These are phyloP conservation scores for Haliclona indistincta DNA, from an alignment of 37 sponge, comb jelly and placozoan species.

Conservation along the genomic window DNA sequence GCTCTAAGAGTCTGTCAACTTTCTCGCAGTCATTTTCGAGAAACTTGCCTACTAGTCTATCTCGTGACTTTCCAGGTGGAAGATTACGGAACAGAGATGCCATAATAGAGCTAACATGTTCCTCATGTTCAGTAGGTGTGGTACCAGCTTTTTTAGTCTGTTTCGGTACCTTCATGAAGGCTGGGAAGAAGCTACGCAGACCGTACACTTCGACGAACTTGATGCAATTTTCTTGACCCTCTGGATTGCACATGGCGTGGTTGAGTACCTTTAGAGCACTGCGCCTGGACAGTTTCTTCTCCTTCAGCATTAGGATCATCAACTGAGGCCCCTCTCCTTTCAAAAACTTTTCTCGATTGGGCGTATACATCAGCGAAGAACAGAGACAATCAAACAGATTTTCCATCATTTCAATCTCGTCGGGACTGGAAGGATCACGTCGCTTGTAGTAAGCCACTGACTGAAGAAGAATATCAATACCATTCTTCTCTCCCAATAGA, in stretches of 20 bases:
- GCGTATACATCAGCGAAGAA: slow-evolving; percentile 75
- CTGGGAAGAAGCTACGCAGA: slow-evolving; percentile 88
- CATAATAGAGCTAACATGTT: slow-evolving; percentile 92
- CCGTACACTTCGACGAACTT: slow-evolving; percentile 97
- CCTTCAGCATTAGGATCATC: slow-evolving; percentile 97
- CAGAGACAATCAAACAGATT: slow-evolving; percentile 98
- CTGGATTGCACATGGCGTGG: slow-evolving; percentile 80
- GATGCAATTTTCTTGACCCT: slow-evolving; percentile 86
- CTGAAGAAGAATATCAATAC: slow-evolving; percentile 92
- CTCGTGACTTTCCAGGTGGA: slow-evolving; percentile 17
- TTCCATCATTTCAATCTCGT: slow-evolving; percentile 96
- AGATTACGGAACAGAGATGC: slow-evolving; percentile 81
- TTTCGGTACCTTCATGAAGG: slow-evolving; percentile 93
- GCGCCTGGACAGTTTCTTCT: slow-evolving; percentile 78
- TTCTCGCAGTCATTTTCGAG: slow-evolving; percentile 93
- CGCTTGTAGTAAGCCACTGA: slow-evolving; percentile 94
- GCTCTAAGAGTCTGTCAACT: slow-evolving; percentile 93
- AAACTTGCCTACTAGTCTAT: slow-evolving; percentile 86
- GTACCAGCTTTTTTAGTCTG: slow-evolving; percentile 43
- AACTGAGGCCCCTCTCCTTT: slow-evolving; percentile 97
- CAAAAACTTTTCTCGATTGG: slow-evolving; percentile 89
- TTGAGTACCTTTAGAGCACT: slow-evolving; percentile 94
- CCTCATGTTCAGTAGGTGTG: slow-evolving; percentile 70
- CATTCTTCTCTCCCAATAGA: slow-evolving; percentile 85
- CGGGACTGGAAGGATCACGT: slow-evolving; percentile 73